These are phyloP conservation scores for Tympanuchus pallidicinctus DNA, from an alignment of 2,113 vertebrate genomes.

Conservation along the genomic window DNA sequence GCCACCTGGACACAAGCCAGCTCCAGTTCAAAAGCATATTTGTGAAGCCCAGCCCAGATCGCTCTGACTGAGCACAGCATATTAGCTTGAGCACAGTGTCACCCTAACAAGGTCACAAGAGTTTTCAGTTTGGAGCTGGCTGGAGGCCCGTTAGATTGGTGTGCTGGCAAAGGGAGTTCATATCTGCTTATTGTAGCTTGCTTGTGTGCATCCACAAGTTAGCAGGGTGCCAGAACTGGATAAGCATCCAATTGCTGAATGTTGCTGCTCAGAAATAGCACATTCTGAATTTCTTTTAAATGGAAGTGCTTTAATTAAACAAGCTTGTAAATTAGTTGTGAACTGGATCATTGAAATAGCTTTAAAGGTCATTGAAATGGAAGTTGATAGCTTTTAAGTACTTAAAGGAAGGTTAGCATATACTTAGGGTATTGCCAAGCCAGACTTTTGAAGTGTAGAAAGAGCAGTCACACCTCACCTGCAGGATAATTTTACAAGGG, in stretches of 20 bases:
- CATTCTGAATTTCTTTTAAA: neutral
- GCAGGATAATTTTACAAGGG: neutral
- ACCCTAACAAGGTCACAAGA: conserved; percentile 39
- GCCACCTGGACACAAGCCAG: conserved; percentile 24
- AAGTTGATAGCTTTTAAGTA: neutral
- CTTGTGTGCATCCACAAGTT: neutral
- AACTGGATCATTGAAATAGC: neutral
- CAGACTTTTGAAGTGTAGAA: neutral
- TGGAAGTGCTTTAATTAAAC: neutral
- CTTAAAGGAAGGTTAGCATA: neutral
- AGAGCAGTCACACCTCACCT: neutral
- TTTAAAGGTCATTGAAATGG: neutral
- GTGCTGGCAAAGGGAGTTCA: neutral
- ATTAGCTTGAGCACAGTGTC: neutral
- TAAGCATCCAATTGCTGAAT: neutral
- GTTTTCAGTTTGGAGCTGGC: neutral
- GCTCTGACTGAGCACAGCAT: neutral
- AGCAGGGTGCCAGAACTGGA: neutral
- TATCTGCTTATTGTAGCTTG: rapidly evolving
- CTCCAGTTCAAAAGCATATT: conserved; percentile 4
- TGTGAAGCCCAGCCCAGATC: conserved; percentile 33
- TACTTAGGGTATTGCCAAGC: neutral
- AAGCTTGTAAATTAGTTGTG: neutral
- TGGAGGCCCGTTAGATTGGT: conserved; percentile 1
- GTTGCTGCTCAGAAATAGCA: neutral